Evolutionary conservation across 1,140 invertebrate genomes (phyloP), one percentile per base, ranked within the genome.

Genomic region (Rhizoglyphus robini): DNA sequence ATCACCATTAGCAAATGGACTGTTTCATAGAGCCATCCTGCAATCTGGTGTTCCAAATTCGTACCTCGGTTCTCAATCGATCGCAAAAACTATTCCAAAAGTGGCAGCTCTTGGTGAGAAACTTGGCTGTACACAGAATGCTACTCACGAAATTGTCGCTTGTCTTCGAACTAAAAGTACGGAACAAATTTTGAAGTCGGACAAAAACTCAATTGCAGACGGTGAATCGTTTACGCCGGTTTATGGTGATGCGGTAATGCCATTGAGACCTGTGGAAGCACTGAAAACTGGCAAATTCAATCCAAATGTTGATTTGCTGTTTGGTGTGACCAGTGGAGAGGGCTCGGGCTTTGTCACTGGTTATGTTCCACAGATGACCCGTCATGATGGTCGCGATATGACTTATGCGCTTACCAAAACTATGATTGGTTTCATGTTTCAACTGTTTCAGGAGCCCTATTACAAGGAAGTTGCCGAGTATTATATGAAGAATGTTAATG

Each of bases 11-110:
- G 57, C 67, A 72, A 32, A 41, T 85, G 85, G 83, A 11, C 70
- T 84, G 18, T 86, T 88, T 66, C 83, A 86, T 60, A 81, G 82
- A 49, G 86, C 76, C 3, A 87, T 89, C 65, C 82, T 85, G 0
- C 83, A 88, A 75, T 87, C 86, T 71, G 88, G 88, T 25, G 2
- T n/a, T 15, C 36, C 60, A 13, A 63, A 63, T 30, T 25, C 36
- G 5, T 58, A 49, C 18, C 4, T 63, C 13, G 34, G 60, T 29
- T 48, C 27, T 30, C 13, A 63, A 23, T 46, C 36, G 20, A n/a
- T 11, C 11, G 36, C 29, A 8, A 38, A 63, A 5, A 13, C 34
- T 4, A 13, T 54, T 3, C 4, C 8, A 5, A 49, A 46, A 5
- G 29, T 13, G 8, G 3, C 5, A 23, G 13, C 8, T n/a, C 31